phyloP scores from a whole-genome alignment of 1,140 invertebrate species.

The Hetaerina americana region DNA sequence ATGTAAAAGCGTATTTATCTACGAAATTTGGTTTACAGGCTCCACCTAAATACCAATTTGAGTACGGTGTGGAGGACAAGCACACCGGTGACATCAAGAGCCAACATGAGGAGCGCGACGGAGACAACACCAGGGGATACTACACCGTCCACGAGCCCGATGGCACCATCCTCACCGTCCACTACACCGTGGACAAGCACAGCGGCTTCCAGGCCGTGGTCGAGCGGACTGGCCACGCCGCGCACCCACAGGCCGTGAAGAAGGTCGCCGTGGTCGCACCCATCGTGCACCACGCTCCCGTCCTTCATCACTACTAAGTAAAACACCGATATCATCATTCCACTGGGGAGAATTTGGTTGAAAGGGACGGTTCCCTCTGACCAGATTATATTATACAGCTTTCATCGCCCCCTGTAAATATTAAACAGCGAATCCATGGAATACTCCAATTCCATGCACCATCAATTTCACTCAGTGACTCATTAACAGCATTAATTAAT shows the following conservation, averaged over 20 bases:
- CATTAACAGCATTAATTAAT: too few species aligned
- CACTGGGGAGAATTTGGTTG: too few species aligned
- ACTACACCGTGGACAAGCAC: conserved; percentile 24
- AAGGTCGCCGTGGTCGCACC: neutral
- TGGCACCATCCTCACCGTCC: conserved; percentile 29
- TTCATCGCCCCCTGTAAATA: too few species aligned
- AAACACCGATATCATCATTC: too few species aligned
- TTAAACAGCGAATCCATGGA: too few species aligned
- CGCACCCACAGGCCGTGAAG: neutral
- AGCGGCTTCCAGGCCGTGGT: neutral
- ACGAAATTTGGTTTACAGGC: neutral
- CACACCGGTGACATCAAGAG: conserved; percentile 16
- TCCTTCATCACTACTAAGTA: too few species aligned
- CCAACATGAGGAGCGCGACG: conserved; percentile 11
- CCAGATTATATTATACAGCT: too few species aligned
- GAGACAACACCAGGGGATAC: neutral
- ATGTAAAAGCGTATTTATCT: too few species aligned
- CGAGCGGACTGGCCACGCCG: neutral
- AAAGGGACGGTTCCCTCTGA: too few species aligned
- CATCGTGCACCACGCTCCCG: conserved; percentile 10
- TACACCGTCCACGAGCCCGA: conserved; percentile 26
- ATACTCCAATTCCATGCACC: too few species aligned
- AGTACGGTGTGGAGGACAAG: conserved; percentile 13
- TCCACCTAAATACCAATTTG: conserved; percentile 33
- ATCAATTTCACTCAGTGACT: too few species aligned